Conservation (phyloP, 1,140 invertebrate species). For the Pseudachorutes palmiensis region DNA sequence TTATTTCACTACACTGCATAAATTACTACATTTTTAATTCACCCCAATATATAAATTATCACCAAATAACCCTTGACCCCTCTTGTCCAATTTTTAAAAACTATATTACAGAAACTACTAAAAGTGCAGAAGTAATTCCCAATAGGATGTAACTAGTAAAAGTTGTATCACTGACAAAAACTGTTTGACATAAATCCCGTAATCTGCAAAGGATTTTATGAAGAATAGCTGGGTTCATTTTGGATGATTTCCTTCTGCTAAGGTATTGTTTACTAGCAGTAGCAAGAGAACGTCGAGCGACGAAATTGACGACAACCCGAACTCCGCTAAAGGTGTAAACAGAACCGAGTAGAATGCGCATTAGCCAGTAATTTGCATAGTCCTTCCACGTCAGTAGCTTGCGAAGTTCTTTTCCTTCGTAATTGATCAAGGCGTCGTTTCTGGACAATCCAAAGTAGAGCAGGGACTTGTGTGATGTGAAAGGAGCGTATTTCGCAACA, state of each 20-base stretch:
- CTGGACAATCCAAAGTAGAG: neutral
- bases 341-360: neutral
- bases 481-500: neutral
- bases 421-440: neutral
- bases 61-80: too few relatives aligned
- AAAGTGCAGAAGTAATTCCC: neutral
- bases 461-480: constrained; percentile 1
- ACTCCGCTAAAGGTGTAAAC: neutral
- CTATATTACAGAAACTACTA: too few relatives aligned
- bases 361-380: neutral
- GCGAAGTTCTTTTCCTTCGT: constrained; percentile 3
- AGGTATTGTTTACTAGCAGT: neutral
- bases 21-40: too few relatives aligned
- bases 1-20: too few relatives aligned
- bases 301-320: neutral
- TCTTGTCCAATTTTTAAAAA: too few relatives aligned
- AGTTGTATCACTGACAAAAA: too few relatives aligned
- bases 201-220: too few relatives aligned
- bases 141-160: neutral
- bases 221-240: too few relatives aligned
- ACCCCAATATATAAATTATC: too few relatives aligned
- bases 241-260: neutral
- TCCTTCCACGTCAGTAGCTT: constrained; percentile 8
- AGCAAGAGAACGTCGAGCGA: neutral
- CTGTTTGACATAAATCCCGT: too few relatives aligned